Percentiles rank a stretch among this genome's conserved stretches.
These are phyloP conservation scores for Apeira syringaria DNA, from an alignment of 2,888 invertebrate genomes.

Conservation along the genomic window DNA sequence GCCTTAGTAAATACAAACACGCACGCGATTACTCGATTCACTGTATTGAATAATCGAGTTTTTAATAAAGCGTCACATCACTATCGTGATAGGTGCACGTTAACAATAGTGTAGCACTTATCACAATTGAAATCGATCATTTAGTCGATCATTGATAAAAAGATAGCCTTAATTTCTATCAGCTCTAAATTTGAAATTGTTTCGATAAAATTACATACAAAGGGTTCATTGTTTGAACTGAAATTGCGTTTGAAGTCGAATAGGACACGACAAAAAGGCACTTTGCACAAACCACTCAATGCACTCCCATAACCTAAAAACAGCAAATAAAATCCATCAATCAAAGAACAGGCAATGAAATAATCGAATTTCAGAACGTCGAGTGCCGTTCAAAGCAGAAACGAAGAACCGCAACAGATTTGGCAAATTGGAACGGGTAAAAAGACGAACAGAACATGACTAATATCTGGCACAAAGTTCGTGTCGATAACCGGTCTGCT, in stretches of 20 bases:
- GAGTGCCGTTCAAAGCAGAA: slow-evolving; percentile 75
- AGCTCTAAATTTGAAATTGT: too few species aligned
- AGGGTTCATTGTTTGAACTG: background rate
- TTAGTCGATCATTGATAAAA: slow-evolving; percentile 27
- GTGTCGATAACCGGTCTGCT: slow-evolving; percentile 67
- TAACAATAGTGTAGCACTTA: slow-evolving; percentile 43
- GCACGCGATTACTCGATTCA: slow-evolving; percentile 65
- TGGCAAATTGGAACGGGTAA: slow-evolving; percentile 52
- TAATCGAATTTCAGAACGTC: slow-evolving; percentile 77
- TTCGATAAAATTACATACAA: background rate
- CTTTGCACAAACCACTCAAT: slow-evolving; percentile 65
- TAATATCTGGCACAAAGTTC: slow-evolving; percentile 77
- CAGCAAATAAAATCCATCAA: slow-evolving; percentile 69
- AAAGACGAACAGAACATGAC: slow-evolving; percentile 53
- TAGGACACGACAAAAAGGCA: slow-evolving; percentile 49
- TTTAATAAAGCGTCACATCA: slow-evolving; percentile 51
- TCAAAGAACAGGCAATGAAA: slow-evolving; percentile 77
- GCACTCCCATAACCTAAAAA: slow-evolving; percentile 50
- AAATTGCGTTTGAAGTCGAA: slow-evolving; percentile 3
- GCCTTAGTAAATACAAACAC: slow-evolving; percentile 41
- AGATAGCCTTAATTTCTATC: slow-evolving; percentile 8
- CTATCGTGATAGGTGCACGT: slow-evolving; percentile 58
- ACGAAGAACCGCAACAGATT: slow-evolving; percentile 75
- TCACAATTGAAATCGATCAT: slow-evolving; percentile 56
- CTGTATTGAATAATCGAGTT: slow-evolving; percentile 61